These are phyloP conservation scores for Smutsia temminckii DNA, from an alignment of 2,797 vertebrate genomes.

Conservation along the genomic window DNA sequence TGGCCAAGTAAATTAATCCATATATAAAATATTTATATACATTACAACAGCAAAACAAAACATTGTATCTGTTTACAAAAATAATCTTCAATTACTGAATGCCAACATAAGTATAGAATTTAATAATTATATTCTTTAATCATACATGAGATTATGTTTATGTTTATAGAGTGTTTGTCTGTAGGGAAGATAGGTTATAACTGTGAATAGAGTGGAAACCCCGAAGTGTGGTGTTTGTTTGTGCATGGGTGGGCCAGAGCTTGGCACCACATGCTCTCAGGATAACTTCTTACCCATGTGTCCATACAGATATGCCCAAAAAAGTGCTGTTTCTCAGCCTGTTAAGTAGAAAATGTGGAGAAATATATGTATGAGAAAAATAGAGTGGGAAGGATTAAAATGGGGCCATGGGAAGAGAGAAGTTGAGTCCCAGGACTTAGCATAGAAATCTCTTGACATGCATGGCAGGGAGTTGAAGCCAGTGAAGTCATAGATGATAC, in stretches of 20 bases:
- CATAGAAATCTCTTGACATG: neutral
- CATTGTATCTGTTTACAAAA: neutral
- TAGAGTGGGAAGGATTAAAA: neutral
- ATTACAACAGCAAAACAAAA: constrained; percentile 12
- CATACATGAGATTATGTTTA: neutral
- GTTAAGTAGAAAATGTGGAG: neutral
- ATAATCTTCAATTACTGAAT: neutral
- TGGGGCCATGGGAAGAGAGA: neutral
- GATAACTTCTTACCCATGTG: neutral
- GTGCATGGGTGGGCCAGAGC: neutral
- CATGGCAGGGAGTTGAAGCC: accelerated
- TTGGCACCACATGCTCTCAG: neutral
- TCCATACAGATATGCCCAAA: neutral
- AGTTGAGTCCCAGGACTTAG: neutral
- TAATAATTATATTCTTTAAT: constrained; percentile 11
- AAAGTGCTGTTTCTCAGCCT: neutral
- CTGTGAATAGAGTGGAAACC: constrained; percentile 1
- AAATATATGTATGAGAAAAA: neutral
- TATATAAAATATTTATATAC: neutral
- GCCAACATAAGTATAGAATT: neutral
- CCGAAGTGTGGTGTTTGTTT: neutral
- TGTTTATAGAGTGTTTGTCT: neutral
- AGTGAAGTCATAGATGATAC: accelerated
- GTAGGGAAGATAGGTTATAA: neutral
- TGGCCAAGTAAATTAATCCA: neutral